Evolutionary conservation across 2,113 vertebrate genomes (phyloP).

Genomic region (Megaptera novaeangliae): DNA sequence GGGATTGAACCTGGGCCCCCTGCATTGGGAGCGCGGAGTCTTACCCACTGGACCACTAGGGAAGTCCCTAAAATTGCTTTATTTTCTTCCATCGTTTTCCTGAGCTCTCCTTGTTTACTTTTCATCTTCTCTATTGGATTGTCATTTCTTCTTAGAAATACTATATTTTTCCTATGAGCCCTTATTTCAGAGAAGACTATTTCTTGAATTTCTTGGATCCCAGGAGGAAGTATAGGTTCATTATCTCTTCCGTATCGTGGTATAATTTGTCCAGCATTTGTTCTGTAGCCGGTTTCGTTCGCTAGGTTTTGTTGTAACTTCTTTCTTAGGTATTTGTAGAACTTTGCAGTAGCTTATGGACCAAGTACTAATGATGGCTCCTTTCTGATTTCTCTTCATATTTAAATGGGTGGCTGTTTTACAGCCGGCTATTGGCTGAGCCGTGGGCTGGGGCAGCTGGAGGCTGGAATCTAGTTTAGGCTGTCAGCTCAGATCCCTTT

Average conservation of each 20-base stretch:
- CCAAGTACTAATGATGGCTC: background rate
- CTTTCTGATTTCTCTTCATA: background rate
- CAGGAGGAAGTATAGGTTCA: background rate
- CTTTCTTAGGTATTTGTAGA: background rate
- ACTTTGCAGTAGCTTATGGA: background rate
- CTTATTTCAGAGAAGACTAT: slow-evolving; percentile 7
- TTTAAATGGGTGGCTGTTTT: background rate
- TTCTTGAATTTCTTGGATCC: background rate
- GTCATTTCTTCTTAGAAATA: slow-evolving; percentile 13
- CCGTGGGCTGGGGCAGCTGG: background rate
- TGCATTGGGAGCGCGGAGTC: too few relatives aligned
- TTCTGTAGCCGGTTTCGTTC: background rate
- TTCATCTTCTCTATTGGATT: background rate
- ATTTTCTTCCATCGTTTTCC: background rate
- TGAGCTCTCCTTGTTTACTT: background rate
- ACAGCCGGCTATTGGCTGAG: background rate
- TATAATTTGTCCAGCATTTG: background rate
- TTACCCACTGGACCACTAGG: too few relatives aligned
- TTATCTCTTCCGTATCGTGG: background rate
- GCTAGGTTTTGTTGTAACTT: background rate
- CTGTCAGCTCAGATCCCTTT: background rate
- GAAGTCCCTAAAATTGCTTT: too few relatives aligned
- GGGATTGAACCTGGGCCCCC: too few relatives aligned
- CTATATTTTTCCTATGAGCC: background rate
- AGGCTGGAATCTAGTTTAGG: background rate